Conservation (phyloP, 2,113 vertebrate genomes). For the Ameiurus melas region DNA sequence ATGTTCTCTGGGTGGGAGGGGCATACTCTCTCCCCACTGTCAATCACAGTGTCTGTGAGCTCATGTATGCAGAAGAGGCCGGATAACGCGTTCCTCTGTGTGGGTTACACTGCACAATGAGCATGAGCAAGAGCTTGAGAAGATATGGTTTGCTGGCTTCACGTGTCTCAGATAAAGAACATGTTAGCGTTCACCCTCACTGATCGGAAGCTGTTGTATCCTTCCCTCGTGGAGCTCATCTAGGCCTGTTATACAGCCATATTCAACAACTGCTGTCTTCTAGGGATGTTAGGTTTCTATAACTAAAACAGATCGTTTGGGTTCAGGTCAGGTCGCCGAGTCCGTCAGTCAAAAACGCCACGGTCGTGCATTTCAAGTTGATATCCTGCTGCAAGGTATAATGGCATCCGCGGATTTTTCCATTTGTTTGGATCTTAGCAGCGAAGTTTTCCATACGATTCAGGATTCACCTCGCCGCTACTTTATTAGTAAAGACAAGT, state of each 20-base stretch:
- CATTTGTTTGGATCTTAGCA: neutral
- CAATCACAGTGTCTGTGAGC: neutral
- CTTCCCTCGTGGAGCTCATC: neutral
- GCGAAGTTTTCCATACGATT: neutral
- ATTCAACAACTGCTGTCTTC: neutral
- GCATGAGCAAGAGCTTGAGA: neutral
- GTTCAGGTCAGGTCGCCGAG: neutral
- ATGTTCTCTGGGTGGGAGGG: neutral
- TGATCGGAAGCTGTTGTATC: neutral
- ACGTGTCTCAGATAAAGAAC: neutral
- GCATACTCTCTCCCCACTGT: neutral
- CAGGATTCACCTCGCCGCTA: neutral
- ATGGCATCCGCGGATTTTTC: neutral
- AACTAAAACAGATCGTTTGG: neutral
- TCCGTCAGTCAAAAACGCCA: neutral
- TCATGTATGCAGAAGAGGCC: neutral
- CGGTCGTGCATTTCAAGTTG: neutral
- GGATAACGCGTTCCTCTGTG: neutral
- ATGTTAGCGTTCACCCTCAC: neutral
- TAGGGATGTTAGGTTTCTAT: neutral
- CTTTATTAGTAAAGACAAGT: constrained; percentile 10
- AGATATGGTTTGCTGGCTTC: too few species aligned
- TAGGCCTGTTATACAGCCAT: neutral
- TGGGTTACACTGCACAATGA: neutral
- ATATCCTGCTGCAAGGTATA: neutral